These are phyloP conservation scores for Incurvaria masculella DNA, from an alignment of 2,888 invertebrate species.

Conservation along the genomic window DNA sequence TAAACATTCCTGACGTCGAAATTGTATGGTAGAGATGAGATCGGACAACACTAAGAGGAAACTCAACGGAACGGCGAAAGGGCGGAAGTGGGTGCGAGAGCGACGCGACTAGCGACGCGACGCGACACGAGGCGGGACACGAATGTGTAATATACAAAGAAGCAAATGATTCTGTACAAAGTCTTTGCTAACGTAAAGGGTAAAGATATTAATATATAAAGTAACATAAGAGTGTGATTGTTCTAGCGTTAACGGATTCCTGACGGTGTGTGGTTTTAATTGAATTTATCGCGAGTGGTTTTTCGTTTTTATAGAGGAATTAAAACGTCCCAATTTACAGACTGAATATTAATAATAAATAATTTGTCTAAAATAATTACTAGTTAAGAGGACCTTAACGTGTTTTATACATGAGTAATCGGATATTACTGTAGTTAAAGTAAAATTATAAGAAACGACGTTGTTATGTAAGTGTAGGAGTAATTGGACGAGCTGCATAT, in stretches of 20 bases:
- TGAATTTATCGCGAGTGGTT: constrained; percentile 24
- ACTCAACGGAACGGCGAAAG: too few species aligned
- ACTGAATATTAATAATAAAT: constrained; percentile 51
- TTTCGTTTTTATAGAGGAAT: constrained; percentile 53
- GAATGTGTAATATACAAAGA: not conserved
- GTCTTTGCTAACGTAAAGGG: too few species aligned
- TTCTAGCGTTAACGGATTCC: too few species aligned
- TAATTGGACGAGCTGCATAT: constrained; percentile 52
- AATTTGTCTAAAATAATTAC: constrained; percentile 25
- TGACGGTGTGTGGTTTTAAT: not conserved
- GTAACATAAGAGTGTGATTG: too few species aligned
- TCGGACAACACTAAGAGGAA: too few species aligned
- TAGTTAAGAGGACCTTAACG: constrained; percentile 46
- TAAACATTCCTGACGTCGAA: too few species aligned
- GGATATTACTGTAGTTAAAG: constrained; percentile 41
- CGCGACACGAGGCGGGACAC: not conserved
- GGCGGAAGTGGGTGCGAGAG: too few species aligned
- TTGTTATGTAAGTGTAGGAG: constrained; percentile 49
- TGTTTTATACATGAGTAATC: constrained; percentile 54
- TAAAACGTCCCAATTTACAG: constrained; percentile 56
- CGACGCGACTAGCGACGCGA: not conserved
- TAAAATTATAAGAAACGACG: constrained; percentile 42
- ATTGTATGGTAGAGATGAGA: too few species aligned
- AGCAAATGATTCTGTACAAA: not conserved
- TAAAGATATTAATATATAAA: too few species aligned